A percentile compares a stretch with the other conserved stretches of the same genome.
Evolutionary conservation across 92 coral and sea anemone genomes (phyloP).

Genomic region (Parazoanthus atlanticus): DNA sequence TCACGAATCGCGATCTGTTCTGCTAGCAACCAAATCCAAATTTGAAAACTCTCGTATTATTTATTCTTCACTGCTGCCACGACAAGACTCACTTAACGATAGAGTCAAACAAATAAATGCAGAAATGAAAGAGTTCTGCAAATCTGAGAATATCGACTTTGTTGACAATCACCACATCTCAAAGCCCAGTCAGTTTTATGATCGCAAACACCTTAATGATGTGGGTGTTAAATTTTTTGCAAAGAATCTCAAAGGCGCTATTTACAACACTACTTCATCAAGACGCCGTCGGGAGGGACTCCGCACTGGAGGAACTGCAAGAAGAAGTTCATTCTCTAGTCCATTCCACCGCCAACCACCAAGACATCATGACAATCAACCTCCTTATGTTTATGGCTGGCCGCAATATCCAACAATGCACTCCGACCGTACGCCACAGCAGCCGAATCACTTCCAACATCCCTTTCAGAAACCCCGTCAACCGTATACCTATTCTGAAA

Average conservation of each 20-base stretch:
- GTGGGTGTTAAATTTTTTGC: constrained; percentile 55
- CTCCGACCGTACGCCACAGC: constrained; percentile 1
- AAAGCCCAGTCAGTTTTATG: constrained; percentile 42
- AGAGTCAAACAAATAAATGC: constrained; percentile 41
- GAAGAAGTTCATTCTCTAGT: neutral
- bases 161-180: constrained; percentile 38
- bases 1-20: constrained; percentile 26
- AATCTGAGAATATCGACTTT: constrained; percentile 35
- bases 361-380: constrained; percentile 6
- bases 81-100: constrained; percentile 49
- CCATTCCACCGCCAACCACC: neutral
- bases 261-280: constrained; percentile 34
- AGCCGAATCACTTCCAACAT: constrained; percentile 12
- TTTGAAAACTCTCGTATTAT: constrained; percentile 37
- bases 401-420: constrained; percentile 7
- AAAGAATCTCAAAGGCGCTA: constrained; percentile 49
- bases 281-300: constrained; percentile 18
- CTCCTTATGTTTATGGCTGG: neutral
- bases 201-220: constrained; percentile 55
- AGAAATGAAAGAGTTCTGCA: constrained; percentile 36
- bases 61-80: constrained; percentile 56
- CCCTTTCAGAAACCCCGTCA: neutral
- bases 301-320: neutral
- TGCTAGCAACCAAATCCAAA: constrained; percentile 23
- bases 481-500: constrained; percentile 30